phyloP scores from a whole-genome alignment of 2,888 invertebrate genomes.

The Drosophila incognita region DNA sequence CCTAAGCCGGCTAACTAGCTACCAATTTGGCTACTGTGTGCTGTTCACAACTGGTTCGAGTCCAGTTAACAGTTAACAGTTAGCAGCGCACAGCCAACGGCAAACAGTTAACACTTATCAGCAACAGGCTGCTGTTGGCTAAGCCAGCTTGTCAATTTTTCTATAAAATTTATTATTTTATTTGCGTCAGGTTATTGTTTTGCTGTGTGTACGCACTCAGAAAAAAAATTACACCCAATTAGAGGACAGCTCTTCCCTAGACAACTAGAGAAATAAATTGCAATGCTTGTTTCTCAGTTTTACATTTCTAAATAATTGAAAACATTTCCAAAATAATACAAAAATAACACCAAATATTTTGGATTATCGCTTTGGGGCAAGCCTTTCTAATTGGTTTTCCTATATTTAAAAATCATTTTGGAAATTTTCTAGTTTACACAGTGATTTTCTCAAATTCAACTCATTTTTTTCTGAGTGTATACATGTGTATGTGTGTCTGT shows the following conservation, averaged over 20 bases:
- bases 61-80: constrained; percentile 20
- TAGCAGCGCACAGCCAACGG: neutral
- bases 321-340: neutral
- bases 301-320: neutral
- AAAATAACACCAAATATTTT: neutral
- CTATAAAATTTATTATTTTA: constrained; percentile 80
- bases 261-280: too few relatives aligned
- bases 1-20: constrained; percentile 67
- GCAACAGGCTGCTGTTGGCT: constrained; percentile 70
- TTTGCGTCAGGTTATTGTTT: constrained; percentile 71
- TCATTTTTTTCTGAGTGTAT: neutral
- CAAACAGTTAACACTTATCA: constrained; percentile 32
- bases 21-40: constrained; percentile 77
- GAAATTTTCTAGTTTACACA: neutral
- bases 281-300: too few relatives aligned
- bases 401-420: neutral
- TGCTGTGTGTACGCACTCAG: neutral
- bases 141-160: constrained; percentile 80
- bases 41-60: constrained; percentile 43
- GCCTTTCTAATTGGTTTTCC: fast-evolving
- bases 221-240: neutral
- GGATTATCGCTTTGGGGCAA: neutral
- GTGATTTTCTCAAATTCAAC: neutral
- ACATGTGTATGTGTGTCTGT: neutral
- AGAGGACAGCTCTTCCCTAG: too few relatives aligned